These are phyloP conservation scores for Eospalax fontanierii DNA, from an alignment of 2,797 vertebrate species.

Conservation along the genomic window DNA sequence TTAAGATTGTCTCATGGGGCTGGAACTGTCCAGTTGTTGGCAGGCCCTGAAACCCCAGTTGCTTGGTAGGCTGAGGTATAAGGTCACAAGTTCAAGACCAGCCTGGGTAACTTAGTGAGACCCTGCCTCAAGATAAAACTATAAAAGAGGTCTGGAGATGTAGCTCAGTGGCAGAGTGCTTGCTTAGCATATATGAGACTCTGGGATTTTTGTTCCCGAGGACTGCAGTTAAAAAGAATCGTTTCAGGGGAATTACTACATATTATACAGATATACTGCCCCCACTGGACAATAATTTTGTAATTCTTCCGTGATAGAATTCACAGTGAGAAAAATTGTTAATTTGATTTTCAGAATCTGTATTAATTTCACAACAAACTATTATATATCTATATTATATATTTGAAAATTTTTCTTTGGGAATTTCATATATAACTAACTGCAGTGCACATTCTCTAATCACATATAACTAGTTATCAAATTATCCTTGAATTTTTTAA, in stretches of 20 bases:
- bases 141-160: background rate
- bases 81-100: background rate
- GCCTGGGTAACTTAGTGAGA: background rate
- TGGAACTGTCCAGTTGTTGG: too few species aligned
- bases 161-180: background rate
- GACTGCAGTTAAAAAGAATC: background rate
- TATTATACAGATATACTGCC: background rate
- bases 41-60: background rate
- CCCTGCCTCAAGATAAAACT: background rate
- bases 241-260: background rate
- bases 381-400: too few species aligned
- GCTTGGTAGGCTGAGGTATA: background rate
- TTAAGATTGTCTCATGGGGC: background rate
- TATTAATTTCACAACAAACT: slow-evolving; percentile 36
- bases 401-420: too few species aligned
- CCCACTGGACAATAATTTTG: background rate
- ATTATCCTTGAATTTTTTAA: background rate
- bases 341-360: background rate
- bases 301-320: background rate
- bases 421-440: background rate
- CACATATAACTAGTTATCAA: background rate
- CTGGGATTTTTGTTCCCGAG: background rate
- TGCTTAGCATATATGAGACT: background rate
- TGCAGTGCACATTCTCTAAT: background rate
- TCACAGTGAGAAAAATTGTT: background rate